These are phyloP conservation scores for Coluber constrictor DNA, from an alignment of 2,797 vertebrate species.

Conservation along the genomic window DNA sequence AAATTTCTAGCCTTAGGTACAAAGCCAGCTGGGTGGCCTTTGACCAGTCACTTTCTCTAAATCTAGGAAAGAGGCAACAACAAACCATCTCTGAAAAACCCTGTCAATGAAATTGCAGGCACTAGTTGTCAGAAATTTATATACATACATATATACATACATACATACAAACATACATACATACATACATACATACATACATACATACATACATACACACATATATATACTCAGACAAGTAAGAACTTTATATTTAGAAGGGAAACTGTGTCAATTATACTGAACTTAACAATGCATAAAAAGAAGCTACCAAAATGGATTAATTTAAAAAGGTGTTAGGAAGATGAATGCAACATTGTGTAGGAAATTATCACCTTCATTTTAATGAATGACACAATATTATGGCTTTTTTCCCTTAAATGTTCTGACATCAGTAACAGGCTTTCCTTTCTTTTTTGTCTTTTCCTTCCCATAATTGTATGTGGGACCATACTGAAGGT, in stretches of 20 bases:
- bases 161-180: no score
- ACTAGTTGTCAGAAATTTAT: neutral
- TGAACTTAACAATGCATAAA: conserved; percentile 13
- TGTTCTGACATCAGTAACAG: conserved; percentile 25
- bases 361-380: conserved; percentile 26
- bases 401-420: neutral
- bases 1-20: neutral
- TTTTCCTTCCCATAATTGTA: conserved; percentile 2
- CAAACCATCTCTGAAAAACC: neutral
- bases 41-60: neutral
- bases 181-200: no score
- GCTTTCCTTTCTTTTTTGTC: neutral
- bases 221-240: neutral
- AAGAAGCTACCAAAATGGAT: neutral
- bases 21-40: neutral
- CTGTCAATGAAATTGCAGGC: neutral
- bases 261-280: conserved; percentile 1
- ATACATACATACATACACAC: no score
- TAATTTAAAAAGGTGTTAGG: neutral
- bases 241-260: neutral
- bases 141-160: no score
- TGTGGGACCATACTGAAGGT: conserved; percentile 72
- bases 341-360: neutral
- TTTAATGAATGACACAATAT: conserved; percentile 11
- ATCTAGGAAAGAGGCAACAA: neutral